phyloP scores from a whole-genome alignment of 53 echinoderm and acorn worm species.

The Hippasteria phrygiana region DNA sequence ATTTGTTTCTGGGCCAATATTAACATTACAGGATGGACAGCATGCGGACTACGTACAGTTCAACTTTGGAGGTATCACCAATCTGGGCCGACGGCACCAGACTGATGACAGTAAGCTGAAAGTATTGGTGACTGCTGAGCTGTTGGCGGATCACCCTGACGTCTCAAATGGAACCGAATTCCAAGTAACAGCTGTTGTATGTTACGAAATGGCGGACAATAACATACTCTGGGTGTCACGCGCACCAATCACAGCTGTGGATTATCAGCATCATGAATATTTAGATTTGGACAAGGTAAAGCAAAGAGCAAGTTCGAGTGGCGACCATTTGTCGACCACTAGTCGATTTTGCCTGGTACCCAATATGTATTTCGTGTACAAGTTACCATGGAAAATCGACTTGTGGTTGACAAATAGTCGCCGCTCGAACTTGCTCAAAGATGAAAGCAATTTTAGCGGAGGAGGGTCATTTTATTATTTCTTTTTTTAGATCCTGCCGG shows the following conservation, averaged over 20 bases:
- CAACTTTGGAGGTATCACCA: constrained; percentile 88
- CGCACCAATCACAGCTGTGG: constrained; percentile 68
- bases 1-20: not conserved
- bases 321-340: too few species aligned
- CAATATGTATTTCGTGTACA: too few species aligned
- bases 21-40: constrained; percentile 65
- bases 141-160: constrained; percentile 61
- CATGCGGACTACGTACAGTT: constrained; percentile 76
- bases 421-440: too few species aligned
- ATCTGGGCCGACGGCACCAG: constrained; percentile 70
- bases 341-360: too few species aligned
- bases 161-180: constrained; percentile 77
- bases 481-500: too few species aligned
- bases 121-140: constrained; percentile 77
- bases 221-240: constrained; percentile 76
- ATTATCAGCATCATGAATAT: constrained; percentile 71
- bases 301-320: too few species aligned
- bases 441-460: too few species aligned
- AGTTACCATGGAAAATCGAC: too few species aligned
- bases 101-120: constrained; percentile 73
- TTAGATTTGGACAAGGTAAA: constrained; percentile 62
- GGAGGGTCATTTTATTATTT: too few species aligned
- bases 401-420: too few species aligned
- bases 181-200: constrained; percentile 75
- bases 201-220: constrained; percentile 70